phyloP scores from a whole-genome alignment of 2,888 invertebrate genomes.

The Eledone cirrhosa region DNA sequence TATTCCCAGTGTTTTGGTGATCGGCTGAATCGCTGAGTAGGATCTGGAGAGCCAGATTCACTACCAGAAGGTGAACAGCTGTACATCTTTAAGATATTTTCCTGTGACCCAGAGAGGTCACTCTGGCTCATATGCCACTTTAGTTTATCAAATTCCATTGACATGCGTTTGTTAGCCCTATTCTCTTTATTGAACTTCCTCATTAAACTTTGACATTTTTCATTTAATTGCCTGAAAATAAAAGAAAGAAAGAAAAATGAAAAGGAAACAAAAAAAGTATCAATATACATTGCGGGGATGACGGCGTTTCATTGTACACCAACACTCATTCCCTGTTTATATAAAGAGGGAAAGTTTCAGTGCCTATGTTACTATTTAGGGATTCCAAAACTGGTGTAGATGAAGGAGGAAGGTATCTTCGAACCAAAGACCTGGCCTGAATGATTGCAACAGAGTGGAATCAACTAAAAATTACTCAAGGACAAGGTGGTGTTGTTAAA shows the following conservation, averaged over 20 bases:
- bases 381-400: too few species aligned
- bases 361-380: too few species aligned
- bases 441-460: too few species aligned
- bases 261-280: too few species aligned
- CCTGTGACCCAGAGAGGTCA: conserved; percentile 47
- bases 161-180: conserved; percentile 80
- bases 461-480: too few species aligned
- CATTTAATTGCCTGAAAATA: conserved; percentile 72
- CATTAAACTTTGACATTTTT: conserved; percentile 77
- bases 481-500: too few species aligned
- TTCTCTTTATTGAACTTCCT: conserved; percentile 76
- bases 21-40: neutral
- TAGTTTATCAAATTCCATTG: conserved; percentile 87
- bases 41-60: conserved; percentile 43
- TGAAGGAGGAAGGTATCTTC: too few species aligned
- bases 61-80: conserved; percentile 48
- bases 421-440: too few species aligned
- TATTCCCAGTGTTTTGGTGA: conserved; percentile 21
- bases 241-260: conserved; percentile 20
- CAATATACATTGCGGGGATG: too few species aligned
- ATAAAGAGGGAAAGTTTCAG: too few species aligned
- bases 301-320: too few species aligned
- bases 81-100: conserved; percentile 46
- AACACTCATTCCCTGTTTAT: too few species aligned
- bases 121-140: conserved; percentile 77